Percentiles rank a stretch among this genome's conserved stretches.
Evolutionary conservation across 2,113 vertebrate species (phyloP).

Genomic region (Psettodes erumei): DNA sequence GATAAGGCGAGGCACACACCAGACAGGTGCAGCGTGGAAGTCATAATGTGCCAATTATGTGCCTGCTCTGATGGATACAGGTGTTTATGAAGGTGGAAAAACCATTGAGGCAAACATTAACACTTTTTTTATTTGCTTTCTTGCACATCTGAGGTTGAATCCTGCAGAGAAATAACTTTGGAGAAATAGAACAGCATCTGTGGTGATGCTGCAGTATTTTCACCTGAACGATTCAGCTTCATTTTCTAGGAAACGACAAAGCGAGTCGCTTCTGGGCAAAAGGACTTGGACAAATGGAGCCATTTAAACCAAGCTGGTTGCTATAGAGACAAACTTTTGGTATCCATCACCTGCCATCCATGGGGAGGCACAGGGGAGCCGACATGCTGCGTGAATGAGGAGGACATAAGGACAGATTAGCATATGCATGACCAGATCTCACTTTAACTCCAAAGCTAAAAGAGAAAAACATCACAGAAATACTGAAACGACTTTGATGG

Average conservation of each 20-base stretch:
- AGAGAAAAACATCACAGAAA: too few relatives aligned
- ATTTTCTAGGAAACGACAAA: background rate
- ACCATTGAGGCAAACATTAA: background rate
- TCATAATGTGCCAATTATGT: constrained; percentile 1
- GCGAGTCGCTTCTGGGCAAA: constrained; percentile 1
- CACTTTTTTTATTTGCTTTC: background rate
- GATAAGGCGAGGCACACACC: constrained; percentile 29
- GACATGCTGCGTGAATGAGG: background rate
- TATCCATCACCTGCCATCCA: background rate
- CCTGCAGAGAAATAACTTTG: background rate
- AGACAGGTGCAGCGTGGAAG: background rate
- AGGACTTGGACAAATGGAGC: background rate
- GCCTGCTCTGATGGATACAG: constrained; percentile 14
- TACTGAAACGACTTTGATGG: too few relatives aligned
- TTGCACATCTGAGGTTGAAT: background rate
- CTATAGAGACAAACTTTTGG: constrained; percentile 15
- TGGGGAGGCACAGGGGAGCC: background rate
- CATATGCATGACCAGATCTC: too few relatives aligned
- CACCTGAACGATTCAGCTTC: background rate
- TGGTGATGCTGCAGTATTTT: background rate
- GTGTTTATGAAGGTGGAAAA: background rate
- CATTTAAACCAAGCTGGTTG: constrained; percentile 14
- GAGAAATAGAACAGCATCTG: background rate
- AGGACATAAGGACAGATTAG: background rate
- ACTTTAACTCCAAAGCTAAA: too few relatives aligned